Percentiles rank a stretch among this genome's conserved stretches.
Evolutionary conservation across 2,888 invertebrate genomes (phyloP).

Genomic region (Tipula lateralis): DNA sequence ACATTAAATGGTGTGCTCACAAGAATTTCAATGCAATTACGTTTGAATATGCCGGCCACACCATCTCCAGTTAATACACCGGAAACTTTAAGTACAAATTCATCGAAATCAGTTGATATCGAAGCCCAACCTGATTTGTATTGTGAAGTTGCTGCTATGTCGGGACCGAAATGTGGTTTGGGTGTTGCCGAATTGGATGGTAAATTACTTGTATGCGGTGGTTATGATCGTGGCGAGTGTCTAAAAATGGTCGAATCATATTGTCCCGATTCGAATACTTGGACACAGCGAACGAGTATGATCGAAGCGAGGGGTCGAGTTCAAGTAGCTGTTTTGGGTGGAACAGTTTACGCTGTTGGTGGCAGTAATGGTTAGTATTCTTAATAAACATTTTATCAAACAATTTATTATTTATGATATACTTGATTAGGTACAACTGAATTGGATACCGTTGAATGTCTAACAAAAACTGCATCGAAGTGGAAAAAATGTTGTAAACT

Average conservation of each 20-base stretch:
- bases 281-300: conserved; percentile 67
- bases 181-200: conserved; percentile 68
- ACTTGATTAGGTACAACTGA: conserved; percentile 56
- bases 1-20: conserved; percentile 59
- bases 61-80: conserved; percentile 47
- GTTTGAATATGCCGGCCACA: conserved; percentile 51
- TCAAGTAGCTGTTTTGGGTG: conserved; percentile 65
- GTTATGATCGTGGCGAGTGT: conserved; percentile 81
- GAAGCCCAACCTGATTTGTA: conserved; percentile 50
- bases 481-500: conserved; percentile 55
- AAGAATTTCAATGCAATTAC: conserved; percentile 58
- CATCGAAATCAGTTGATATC: conserved; percentile 35
- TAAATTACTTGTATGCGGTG: conserved; percentile 72
- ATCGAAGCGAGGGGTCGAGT: conserved; percentile 71
- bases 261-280: conserved; percentile 62
- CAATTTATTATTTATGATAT: neutral
- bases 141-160: conserved; percentile 58
- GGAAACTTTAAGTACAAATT: conserved; percentile 34
- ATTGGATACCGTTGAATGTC: conserved; percentile 62
- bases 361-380: conserved; percentile 67
- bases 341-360: conserved; percentile 70
- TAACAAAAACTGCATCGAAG: conserved; percentile 47
- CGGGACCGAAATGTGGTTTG: conserved; percentile 65
- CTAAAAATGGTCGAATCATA: conserved; percentile 71
- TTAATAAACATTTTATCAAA: neutral